Base-by-base conservation (phyloP, 2,888 invertebrate species). In the Fissipunctia ypsillon region DNA sequence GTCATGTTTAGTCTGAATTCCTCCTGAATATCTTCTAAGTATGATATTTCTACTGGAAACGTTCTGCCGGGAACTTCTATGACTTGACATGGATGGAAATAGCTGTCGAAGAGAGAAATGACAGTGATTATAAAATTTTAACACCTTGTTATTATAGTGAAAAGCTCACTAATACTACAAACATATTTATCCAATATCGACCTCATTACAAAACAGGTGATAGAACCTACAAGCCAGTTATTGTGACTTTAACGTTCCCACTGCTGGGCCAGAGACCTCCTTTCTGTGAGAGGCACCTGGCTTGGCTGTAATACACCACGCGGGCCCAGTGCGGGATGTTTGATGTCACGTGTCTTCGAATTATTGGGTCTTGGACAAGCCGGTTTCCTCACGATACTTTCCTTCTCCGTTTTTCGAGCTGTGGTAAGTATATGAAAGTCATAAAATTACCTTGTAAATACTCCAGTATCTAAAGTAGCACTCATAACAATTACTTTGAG, bases 401-500 rank as follows among this genome's bases (percentile, higher is more conserved):
- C 31, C 31, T 31, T 31, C 4, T 3, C 31, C 31, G 31, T 38
- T 38, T 38, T 38, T 7, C 38, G 38, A 38, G 38, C 38, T 9
- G 38, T 38, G 38, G 38, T 38, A 38, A 38, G 7, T 38, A 38
- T 9, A 38, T 9, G 38, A 38, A 38, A 38, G 28, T 43, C 0
- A 45, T n/a, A n/a, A 48, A 31, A 67, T 31, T 68, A 74, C 79
- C 41, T 92, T 68, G 97, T 96, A 88, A 98, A 97, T 4, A 97
- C 93, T 6, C 95, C 94, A 0, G 97, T 96, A 81, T 98, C 97
- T 14, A 98, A 93, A 0, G 98, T 98, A 0, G 98, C 98, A 79
- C 98, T 98, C 98, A 98, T 98, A 0, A 98, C 91, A 5, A 98
- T 88, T 0, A 98, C 87, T 88, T 97, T 97, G 2, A 98, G 88